A percentile compares a stretch with the other conserved stretches of the same genome.
Evolutionary conservation across 2,113 vertebrate genomes (phyloP).

Genomic region (Todiramphus saurophagus): DNA sequence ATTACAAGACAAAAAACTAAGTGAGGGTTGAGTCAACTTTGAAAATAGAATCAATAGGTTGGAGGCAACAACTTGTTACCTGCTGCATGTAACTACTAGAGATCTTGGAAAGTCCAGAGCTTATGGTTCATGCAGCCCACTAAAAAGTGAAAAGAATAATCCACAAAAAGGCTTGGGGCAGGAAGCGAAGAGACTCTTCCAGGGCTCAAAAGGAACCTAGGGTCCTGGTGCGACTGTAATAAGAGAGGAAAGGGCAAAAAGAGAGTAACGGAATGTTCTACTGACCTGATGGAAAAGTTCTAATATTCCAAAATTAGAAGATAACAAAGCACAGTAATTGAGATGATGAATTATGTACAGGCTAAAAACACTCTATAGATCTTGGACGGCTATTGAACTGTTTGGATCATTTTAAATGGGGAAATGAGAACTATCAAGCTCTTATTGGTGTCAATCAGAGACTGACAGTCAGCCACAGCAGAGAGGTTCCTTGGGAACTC

Average conservation of each 20-base stretch:
- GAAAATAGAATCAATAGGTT: background rate
- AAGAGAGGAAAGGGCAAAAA: background rate
- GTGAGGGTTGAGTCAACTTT: background rate
- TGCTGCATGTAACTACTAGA: background rate
- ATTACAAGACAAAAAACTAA: background rate
- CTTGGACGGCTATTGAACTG: constrained; percentile 23
- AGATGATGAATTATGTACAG: constrained; percentile 15
- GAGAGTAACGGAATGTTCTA: background rate
- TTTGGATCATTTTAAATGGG: constrained; percentile 20
- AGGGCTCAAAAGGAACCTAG: background rate
- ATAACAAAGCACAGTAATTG: background rate
- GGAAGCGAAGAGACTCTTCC: background rate
- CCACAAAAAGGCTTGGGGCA: background rate
- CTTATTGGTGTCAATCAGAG: constrained; percentile 44
- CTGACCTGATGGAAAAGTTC: background rate
- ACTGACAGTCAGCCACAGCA: constrained; percentile 17
- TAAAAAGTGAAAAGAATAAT: background rate
- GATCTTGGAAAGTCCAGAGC: background rate
- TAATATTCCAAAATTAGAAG: background rate
- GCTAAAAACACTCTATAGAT: background rate
- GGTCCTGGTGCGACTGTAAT: background rate
- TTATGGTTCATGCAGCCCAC: background rate
- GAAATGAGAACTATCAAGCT: constrained; percentile 12
- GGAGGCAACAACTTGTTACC: background rate
- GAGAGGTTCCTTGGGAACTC: background rate